These are phyloP conservation scores for Halichoerus grypus DNA, from an alignment of 2,113 vertebrate genomes.

Conservation along the genomic window DNA sequence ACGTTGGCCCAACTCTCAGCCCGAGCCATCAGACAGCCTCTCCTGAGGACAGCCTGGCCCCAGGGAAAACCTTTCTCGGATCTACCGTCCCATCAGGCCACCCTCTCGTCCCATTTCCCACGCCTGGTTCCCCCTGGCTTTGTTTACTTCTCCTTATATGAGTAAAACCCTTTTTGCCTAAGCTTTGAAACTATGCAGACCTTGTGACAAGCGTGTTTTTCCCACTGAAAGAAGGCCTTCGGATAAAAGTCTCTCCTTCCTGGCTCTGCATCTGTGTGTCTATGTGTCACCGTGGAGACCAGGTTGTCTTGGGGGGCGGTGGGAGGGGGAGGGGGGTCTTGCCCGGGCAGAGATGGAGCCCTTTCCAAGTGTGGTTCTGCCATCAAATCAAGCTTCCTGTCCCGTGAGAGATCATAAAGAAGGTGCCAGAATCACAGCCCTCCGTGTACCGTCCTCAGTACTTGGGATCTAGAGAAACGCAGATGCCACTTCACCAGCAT, in stretches of 20 bases:
- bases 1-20: neutral
- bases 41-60: neutral
- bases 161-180: neutral
- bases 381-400: neutral
- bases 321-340: neutral
- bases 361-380: neutral
- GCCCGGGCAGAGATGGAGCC: too few species aligned
- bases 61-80: neutral
- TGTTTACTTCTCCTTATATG: neutral
- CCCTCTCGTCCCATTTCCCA: neutral
- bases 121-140: neutral
- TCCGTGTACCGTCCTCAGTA: accelerated
- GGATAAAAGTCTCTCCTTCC: neutral
- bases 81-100: accelerated
- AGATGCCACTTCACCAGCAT: neutral
- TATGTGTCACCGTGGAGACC: neutral
- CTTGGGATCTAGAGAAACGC: neutral
- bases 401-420: neutral
- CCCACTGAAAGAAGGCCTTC: neutral
- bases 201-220: too few species aligned
- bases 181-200: neutral
- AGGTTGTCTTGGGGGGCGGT: neutral
- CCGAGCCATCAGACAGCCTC: too few species aligned
- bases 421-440: accelerated
- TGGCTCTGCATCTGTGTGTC: too few species aligned